phyloP scores from a whole-genome alignment of 1,140 invertebrate species.

The Leptopilina boulardi region DNA sequence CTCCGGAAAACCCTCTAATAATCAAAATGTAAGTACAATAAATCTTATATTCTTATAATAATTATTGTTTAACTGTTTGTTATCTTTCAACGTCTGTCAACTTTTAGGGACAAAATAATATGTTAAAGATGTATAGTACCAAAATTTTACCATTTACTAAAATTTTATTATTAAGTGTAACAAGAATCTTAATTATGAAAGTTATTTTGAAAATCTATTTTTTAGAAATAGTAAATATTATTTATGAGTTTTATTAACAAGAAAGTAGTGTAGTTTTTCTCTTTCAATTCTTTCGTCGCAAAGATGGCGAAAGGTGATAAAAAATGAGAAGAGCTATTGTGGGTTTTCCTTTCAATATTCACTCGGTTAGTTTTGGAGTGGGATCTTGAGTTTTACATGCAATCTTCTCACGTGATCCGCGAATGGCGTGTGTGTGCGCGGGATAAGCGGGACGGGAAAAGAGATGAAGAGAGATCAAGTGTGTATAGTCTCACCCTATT shows the following conservation, averaged over 20 bases:
- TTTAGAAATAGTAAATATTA: no score
- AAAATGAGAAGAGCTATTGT: neutral
- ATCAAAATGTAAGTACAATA: no score
- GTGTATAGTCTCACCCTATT: slow-evolving; percentile 38
- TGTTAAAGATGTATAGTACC: no score
- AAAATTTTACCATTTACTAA: no score
- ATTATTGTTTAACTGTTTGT: no score
- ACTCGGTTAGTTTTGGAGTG: slow-evolving; percentile 41
- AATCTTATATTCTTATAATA: no score
- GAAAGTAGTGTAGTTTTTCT: neutral
- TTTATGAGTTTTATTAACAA: neutral
- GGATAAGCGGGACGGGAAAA: slow-evolving; percentile 49
- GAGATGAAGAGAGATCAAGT: slow-evolving; percentile 50
- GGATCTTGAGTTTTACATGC: slow-evolving; percentile 51
- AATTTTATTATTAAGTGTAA: no score
- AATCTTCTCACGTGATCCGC: slow-evolving; percentile 54
- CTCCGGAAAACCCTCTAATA: no score
- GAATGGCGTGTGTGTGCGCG: slow-evolving; percentile 51
- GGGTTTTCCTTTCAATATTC: slow-evolving; percentile 34
- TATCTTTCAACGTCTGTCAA: no score
- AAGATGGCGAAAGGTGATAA: neutral
- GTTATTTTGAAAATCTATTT: no score
- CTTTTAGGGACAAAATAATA: no score
- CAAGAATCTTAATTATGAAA: no score
- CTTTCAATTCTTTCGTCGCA: neutral